phyloP scores from a whole-genome alignment of 2,113 vertebrate species.

The Chloropsis hardwickii region DNA sequence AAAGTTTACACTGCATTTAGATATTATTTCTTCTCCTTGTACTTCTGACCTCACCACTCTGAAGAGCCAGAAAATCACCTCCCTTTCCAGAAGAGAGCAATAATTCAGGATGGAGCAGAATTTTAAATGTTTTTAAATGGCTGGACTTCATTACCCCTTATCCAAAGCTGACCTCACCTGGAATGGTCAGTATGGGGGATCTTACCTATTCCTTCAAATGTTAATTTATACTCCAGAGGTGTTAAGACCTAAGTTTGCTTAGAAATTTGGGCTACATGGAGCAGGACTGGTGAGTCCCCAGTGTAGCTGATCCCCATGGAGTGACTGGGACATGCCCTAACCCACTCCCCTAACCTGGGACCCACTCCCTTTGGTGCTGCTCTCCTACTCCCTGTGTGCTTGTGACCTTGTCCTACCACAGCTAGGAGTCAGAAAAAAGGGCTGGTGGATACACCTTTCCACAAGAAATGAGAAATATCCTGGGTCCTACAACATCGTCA shows the following conservation, averaged over 20 bases:
- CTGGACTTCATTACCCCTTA: neutral
- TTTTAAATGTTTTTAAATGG: neutral
- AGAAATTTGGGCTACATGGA: neutral
- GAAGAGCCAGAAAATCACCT: neutral
- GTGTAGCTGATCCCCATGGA: neutral
- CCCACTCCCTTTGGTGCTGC: accelerated
- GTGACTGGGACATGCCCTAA: accelerated
- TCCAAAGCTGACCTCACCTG: neutral
- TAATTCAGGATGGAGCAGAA: neutral
- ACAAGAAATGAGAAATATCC: neutral
- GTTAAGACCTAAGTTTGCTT: neutral
- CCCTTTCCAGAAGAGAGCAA: neutral
- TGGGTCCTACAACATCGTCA: neutral
- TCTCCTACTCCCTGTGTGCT: neutral
- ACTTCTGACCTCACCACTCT: constrained; percentile 5
- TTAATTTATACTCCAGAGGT: neutral
- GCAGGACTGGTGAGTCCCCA: neutral
- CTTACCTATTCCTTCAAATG: neutral
- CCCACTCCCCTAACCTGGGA: neutral
- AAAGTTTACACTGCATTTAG: neutral
- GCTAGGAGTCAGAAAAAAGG: neutral
- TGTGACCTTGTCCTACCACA: neutral
- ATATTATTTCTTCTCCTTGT: neutral
- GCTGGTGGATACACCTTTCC: neutral
- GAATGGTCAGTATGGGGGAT: neutral